phyloP scores from a whole-genome alignment of 1,140 invertebrate species.

The Dreissena rostriformis region DNA sequence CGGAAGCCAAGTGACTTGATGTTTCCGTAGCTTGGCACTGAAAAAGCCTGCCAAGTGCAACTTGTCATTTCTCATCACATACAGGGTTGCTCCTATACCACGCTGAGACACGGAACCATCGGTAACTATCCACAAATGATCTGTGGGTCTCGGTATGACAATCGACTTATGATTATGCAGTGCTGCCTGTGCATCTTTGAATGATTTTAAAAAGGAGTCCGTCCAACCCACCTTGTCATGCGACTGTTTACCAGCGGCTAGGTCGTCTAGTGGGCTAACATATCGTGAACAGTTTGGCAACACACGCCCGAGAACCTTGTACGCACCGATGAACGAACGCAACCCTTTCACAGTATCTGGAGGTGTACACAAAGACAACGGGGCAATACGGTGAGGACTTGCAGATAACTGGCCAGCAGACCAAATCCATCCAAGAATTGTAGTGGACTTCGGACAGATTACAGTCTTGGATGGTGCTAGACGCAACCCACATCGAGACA shows the following conservation, averaged over 20 bases:
- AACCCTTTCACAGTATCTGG: conserved; percentile 42
- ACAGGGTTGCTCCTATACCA: conserved; percentile 38
- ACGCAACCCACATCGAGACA: conserved; percentile 21
- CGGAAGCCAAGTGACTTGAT: conserved; percentile 19
- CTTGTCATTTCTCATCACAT: conserved; percentile 28
- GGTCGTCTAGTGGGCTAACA: conserved; percentile 1
- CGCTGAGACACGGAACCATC: conserved; percentile 34
- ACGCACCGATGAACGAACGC: conserved; percentile 53
- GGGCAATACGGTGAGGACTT: conserved; percentile 35
- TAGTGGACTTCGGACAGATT: conserved; percentile 19
- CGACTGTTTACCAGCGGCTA: conserved; percentile 30
- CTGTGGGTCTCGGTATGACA: conserved; percentile 15
- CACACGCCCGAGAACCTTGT: conserved; percentile 50
- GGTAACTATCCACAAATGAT: conserved; percentile 60
- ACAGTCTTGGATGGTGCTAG: conserved; percentile 26
- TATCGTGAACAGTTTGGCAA: conserved; percentile 6
- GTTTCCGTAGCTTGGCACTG: conserved; percentile 50
- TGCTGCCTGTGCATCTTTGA: conserved; percentile 18
- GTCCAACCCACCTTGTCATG: conserved; percentile 51
- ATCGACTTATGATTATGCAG: not conserved
- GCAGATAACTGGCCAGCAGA: conserved; percentile 20
- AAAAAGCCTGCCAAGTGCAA: conserved; percentile 51
- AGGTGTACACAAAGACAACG: conserved; percentile 7
- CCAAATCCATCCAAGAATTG: conserved; percentile 56
- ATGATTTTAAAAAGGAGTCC: conserved; percentile 10